Percentiles rank a stretch among this genome's conserved stretches.
Evolutionary conservation across 2,113 vertebrate genomes (phyloP).

Genomic region (Nematolebias whitei): DNA sequence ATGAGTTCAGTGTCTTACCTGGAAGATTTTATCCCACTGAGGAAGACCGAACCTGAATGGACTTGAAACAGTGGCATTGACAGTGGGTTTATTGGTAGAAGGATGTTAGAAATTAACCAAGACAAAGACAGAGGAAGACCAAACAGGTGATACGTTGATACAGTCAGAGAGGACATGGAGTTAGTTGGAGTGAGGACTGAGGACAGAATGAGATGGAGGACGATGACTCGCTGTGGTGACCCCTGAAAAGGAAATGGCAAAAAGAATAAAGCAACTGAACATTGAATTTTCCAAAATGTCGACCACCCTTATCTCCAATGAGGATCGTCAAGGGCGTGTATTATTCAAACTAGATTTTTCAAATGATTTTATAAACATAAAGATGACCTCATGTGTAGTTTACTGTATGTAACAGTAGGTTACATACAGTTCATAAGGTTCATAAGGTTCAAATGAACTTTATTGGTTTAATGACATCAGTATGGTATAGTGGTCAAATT

Average conservation of each 20-base stretch:
- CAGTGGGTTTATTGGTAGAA: no score
- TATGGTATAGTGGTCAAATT: neutral
- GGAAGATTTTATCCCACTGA: neutral
- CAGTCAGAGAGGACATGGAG: no score
- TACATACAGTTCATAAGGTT: no score
- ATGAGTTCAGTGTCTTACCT: neutral
- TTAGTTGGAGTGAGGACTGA: no score
- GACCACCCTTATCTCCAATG: neutral
- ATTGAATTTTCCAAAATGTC: neutral
- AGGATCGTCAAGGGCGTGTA: constrained; percentile 7
- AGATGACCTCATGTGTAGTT: constrained; percentile 9
- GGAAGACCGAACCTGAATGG: neutral
- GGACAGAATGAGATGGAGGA: no score
- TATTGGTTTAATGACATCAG: neutral
- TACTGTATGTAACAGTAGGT: constrained; percentile 3
- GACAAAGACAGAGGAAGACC: no score
- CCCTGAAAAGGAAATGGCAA: no score
- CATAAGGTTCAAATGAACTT: neutral
- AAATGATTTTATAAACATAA: constrained; percentile 25
- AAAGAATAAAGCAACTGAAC: no score
- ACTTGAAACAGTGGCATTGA: no score
- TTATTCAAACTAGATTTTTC: constrained; percentile 3
- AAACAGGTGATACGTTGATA: no score
- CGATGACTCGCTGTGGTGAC: no score
- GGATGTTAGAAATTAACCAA: no score